Evolutionary conservation across 2,113 vertebrate species (phyloP), one percentile per base, ranked within the genome.

Genomic region (Melanerpes formicivorus): DNA sequence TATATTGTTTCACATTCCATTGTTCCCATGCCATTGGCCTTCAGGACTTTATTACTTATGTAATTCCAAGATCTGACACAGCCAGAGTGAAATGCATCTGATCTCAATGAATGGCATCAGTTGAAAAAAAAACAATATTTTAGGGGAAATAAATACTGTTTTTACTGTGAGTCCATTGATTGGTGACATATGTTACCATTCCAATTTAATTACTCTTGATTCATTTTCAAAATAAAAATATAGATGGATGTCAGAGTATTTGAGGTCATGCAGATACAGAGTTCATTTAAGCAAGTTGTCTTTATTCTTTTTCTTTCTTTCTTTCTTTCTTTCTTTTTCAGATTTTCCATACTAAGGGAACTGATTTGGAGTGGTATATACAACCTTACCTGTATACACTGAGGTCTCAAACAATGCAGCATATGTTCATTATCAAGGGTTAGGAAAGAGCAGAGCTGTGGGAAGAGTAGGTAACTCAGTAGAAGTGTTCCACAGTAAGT

Each of bases 1-100:
- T 97, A 97, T 96, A 97, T 97, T 98, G 97, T 98, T 98, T 91
- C 50, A 56, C 96, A 97, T 98, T 98, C 97, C 97, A 97, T 89
- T 93, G 94, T 96, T 97, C 95, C 94, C 95, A 95, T 96, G 96
- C 93, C 96, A 95, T 97, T 96, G 94, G 94, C 96, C 95, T 97
- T 84, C 90, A 97, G 94, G 96, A 97, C 92, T 96, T 94, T 92
- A 95, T 97, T 97, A 97, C 90, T 97, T 97, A 95, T 95, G 93
- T 88, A 97, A 97, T 94, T 98, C 94, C 93, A 96, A 96, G 90
- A 96, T 95, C 96, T 96, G 96, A 97, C 92, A 95, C 70, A 83
- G 80, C 66, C 90, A 92, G 88, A 91, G 73, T 94, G 72, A 96
- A 97, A 96, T 97, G 95, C 96, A 97, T 97, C 97, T 98, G 98